Evolutionary conservation across 2,888 invertebrate species (phyloP), one percentile per base, ranked within the genome.

Genomic region (Mythimna pallens): DNA sequence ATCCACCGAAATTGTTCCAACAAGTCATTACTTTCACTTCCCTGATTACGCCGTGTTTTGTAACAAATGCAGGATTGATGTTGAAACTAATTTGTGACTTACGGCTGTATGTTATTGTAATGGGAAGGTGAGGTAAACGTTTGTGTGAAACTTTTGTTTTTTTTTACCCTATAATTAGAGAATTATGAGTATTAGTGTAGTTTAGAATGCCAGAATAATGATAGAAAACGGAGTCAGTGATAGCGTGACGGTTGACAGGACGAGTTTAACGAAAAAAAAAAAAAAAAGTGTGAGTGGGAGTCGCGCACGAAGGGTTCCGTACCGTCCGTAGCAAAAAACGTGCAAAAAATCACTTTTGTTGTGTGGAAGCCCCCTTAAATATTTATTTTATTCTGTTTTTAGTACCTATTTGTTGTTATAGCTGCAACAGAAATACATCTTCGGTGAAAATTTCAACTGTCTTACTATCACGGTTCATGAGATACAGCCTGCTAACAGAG

Each of bases 21-120:
- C 59, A 58, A 69, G 76, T 80, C 72, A 83, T 83, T 76, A 70
- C 86, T 83, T 83, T 83, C 77, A 68, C 81, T 86, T 86, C 70
- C 77, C 61, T 65, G 58, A 80, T 78, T 70, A 63, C 70, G 36
- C 43, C 72, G 66, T 78, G 82, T 78, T 72, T 57, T 78, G 66
- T 68, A 72, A 64, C 83, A 74, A 81, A 80, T 61, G 81, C 43
- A 17, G 30, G 62, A 70, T 70, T 76, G 58, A 67, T 70, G 76
- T 84, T 54, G 70, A 76, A 81, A 81, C 52, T 70, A 68, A 84
- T 84, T 70, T 83, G 55, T 70, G 84, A 65, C 12, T 66, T 80
- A 80, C 40, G 47, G 1, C 40, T 62, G 2, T 43, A 7, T 34
- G 54, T 54, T n/a, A 9, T 43, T 55, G 8, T 30, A n/a, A 61